phyloP scores from a whole-genome alignment of 1,140 invertebrate species.

The Gryllus bimaculatus region DNA sequence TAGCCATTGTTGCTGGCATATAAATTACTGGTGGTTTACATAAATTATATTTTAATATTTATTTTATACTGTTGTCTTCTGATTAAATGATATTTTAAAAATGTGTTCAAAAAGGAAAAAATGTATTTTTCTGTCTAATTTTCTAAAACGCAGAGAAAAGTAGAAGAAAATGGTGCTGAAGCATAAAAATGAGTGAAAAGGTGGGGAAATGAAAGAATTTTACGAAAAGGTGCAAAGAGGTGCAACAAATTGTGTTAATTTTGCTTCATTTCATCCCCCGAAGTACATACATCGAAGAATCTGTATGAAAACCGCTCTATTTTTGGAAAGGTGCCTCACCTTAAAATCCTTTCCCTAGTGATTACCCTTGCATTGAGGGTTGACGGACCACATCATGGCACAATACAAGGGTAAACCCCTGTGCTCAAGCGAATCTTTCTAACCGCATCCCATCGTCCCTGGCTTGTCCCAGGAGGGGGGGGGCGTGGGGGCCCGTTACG shows the following conservation, averaged over 20 bases:
- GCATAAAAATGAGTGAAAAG: background rate
- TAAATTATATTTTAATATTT: no score
- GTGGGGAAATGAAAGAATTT: background rate
- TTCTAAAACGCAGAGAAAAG: background rate
- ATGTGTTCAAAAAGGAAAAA: background rate
- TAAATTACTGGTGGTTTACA: no score
- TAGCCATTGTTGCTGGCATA: no score
- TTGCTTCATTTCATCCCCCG: background rate
- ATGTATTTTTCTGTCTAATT: background rate
- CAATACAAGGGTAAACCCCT: no score
- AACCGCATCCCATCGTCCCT: no score
- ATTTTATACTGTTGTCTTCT: background rate
- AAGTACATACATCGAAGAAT: background rate
- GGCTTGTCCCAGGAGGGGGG: no score
- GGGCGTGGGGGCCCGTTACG: no score
- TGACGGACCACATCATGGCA: no score
- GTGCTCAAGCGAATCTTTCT: no score
- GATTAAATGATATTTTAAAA: background rate
- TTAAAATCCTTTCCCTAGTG: no score
- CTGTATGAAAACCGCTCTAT: background rate
- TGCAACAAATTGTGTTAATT: constrained; percentile 8
- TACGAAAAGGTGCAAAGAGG: background rate
- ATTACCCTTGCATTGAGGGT: no score
- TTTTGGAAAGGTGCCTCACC: no score
- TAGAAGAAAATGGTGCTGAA: background rate